phyloP scores from a whole-genome alignment of 2,113 vertebrate species.

The Orcinus orca region DNA sequence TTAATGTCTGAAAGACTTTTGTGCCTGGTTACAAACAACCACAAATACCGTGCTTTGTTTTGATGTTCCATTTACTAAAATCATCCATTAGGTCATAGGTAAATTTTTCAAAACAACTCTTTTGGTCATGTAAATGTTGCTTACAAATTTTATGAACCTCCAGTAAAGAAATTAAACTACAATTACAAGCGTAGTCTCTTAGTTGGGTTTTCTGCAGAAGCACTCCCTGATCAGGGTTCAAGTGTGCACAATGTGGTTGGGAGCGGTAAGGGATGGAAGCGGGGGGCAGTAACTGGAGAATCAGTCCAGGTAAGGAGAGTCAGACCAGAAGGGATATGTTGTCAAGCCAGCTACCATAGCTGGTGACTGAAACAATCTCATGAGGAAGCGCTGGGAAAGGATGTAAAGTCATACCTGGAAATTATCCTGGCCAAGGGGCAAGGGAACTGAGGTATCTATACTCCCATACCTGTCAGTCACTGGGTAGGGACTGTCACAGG shows the following conservation, averaged over 20 bases:
- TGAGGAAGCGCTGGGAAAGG: background rate
- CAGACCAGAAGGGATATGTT: background rate
- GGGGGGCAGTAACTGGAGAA: background rate
- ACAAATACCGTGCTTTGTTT: background rate
- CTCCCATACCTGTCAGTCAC: background rate
- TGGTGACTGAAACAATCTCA: background rate
- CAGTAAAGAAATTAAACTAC: background rate
- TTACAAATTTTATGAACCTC: slow-evolving; percentile 13
- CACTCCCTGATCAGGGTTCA: background rate
- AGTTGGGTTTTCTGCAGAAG: background rate
- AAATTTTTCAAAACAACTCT: background rate
- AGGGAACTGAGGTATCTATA: background rate
- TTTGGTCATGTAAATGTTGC: slow-evolving; percentile 14
- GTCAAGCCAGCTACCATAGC: background rate
- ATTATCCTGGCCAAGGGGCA: background rate
- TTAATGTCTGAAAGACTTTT: background rate
- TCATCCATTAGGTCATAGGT: background rate
- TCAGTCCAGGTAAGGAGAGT: background rate
- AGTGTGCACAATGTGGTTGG: background rate
- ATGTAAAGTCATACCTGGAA: background rate
- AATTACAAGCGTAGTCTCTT: background rate
- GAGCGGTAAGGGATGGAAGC: too few relatives aligned
- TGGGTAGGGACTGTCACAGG: background rate
- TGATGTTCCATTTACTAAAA: background rate
- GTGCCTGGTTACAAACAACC: background rate